Base-by-base conservation (phyloP, 2,113 vertebrate species). In the Catagonus wagneri region DNA sequence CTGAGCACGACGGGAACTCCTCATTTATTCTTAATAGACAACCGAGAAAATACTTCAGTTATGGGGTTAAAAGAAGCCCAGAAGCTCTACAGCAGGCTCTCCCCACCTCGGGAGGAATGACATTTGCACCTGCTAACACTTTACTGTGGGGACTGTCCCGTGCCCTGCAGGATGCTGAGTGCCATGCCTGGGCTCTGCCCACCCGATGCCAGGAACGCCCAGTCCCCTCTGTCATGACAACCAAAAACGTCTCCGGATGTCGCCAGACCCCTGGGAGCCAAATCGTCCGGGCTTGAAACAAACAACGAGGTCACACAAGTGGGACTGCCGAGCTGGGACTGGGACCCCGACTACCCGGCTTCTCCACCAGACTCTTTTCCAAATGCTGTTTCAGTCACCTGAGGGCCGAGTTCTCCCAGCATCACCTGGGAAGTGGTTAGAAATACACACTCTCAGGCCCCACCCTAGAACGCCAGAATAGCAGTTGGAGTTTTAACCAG, bases 161-260 rank as follows among this genome's bases (percentile, higher is more conserved):
- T 0, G 32, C 32, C 8, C 19, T 75, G 16, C 0, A 44, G 20
- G 19, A 2, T 13, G 12, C 9, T 3, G 4, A 63, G 3, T 25
- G 36, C 14, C 56, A n/a, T 14, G n/a, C 19, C 7, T 13, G 19
- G 6, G 3, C 32, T 29, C 22, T 11, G 27, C 25, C 39, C 50
- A 29, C 32, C 56, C 32, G 63, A 86, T 17, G 23, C 29, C n/a
- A 44, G 11, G 1, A 65, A 1, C 32, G 50, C 13, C 17, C 29
- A 19, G 58, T 19, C 60, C 27, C 11, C 76, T 58, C 63, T 15
- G 17, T 78, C 34, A 25, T 19, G 60, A 34, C 7, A 17, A 8
- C 17, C 83, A 66, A 23, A 93, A 84, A 76, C 11, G 13, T 44
- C 50, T 32, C 34, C 10, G 4, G n/a, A 44, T 54, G 27, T 56